Conservation (phyloP, 2,888 invertebrate species). For the Anticlea derivata region DNA sequence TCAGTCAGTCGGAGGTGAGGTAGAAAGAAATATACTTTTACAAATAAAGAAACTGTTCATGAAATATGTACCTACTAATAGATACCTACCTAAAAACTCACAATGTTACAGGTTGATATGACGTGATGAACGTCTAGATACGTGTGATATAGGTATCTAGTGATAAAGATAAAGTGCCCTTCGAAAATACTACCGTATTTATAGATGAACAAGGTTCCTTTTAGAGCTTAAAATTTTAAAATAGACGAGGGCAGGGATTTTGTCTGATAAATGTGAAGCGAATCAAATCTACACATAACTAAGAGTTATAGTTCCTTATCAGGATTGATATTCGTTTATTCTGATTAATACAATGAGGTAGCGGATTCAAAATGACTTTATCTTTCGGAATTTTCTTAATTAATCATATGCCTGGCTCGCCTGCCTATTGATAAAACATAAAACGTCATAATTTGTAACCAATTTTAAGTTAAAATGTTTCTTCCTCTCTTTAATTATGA, state of each 20-base stretch:
- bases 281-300: not conserved
- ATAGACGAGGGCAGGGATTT: not conserved
- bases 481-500: not conserved
- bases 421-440: no score
- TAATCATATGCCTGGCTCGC: not conserved
- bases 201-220: not conserved
- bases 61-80: not conserved
- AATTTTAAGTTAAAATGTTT: no score
- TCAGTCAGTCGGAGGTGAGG: no score
- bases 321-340: no score
- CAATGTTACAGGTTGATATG: slow-evolving; percentile 2
- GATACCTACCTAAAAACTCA: not conserved
- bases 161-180: not conserved
- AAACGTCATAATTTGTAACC: no score
- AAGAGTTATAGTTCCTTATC: slow-evolving; percentile 1
- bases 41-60: no score
- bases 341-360: no score
- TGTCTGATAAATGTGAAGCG: not conserved
- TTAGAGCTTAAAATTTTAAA: not conserved
- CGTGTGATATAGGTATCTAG: not conserved
- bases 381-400: not conserved
- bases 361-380: not conserved
- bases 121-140: slow-evolving; percentile 12
- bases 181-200: not conserved
- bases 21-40: no score